Evolutionary conservation across 2,888 invertebrate species (phyloP).

Genomic region (Nomada ferruginata): DNA sequence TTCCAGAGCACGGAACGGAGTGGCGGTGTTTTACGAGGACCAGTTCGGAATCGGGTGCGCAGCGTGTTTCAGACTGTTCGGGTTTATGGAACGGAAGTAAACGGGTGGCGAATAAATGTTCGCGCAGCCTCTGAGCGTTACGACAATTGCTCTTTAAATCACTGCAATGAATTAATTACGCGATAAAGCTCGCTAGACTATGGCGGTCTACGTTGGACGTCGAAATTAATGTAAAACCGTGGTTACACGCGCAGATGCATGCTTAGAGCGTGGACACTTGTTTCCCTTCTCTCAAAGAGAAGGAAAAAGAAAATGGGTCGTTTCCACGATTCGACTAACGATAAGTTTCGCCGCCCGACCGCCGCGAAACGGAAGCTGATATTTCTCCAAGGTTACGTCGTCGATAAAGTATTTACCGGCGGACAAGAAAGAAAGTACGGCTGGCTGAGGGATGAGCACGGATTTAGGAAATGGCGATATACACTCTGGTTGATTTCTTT

Average conservation of each 20-base stretch:
- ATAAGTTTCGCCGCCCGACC: neutral
- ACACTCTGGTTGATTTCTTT: constrained; percentile 78
- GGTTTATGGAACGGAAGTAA: constrained; percentile 64
- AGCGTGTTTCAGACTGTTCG: constrained; percentile 40
- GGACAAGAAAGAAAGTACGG: constrained; percentile 19
- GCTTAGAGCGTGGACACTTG: neutral
- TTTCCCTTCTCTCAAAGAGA: neutral
- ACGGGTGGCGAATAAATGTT: constrained; percentile 56
- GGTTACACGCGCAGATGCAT: neutral
- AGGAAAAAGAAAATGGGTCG: no score
- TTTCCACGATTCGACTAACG: neutral
- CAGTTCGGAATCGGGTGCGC: constrained; percentile 14
- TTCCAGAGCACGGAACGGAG: neutral
- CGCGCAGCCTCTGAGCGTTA: constrained; percentile 54
- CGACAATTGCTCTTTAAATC: constrained; percentile 46
- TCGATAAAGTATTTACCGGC: constrained; percentile 77
- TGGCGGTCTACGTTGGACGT: constrained; percentile 15
- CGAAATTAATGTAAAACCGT: constrained; percentile 28
- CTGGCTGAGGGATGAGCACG: constrained; percentile 64
- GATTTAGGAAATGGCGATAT: constrained; percentile 75
- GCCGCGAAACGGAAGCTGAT: constrained; percentile 24
- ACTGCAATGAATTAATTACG: constrained; percentile 55
- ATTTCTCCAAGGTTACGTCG: constrained; percentile 65
- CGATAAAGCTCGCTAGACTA: constrained; percentile 47
- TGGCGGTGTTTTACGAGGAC: constrained; percentile 29